Conservation (phyloP, 2,888 invertebrate genomes). For the Lepas anatifera region DNA sequence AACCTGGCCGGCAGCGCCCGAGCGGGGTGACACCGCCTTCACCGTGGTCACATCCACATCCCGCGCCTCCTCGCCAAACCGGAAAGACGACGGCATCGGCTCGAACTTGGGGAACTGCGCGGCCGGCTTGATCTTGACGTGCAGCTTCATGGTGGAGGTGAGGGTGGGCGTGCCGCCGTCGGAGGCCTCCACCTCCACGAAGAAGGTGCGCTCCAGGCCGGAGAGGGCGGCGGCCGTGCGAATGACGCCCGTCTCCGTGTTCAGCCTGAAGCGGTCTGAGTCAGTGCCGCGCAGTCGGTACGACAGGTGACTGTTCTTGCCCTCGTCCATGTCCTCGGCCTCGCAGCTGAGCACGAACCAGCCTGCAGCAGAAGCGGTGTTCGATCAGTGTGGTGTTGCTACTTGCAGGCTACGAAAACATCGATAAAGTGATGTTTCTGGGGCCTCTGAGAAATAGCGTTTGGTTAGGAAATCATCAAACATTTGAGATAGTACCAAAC, state of each 20-base stretch:
- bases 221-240: constrained; percentile 58
- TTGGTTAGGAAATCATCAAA: too few relatives aligned
- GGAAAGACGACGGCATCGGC: constrained; percentile 44
- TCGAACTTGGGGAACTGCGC: constrained; percentile 69
- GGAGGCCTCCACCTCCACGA: constrained; percentile 45
- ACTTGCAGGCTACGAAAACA: too few relatives aligned
- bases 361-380: constrained; percentile 30
- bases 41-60: constrained; percentile 53
- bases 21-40: constrained; percentile 66
- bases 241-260: constrained; percentile 71
- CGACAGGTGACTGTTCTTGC: constrained; percentile 62
- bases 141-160: constrained; percentile 59
- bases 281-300: constrained; percentile 69
- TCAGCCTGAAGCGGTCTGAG: constrained; percentile 61
- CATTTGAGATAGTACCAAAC: too few relatives aligned
- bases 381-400: too few relatives aligned
- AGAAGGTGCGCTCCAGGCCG: constrained; percentile 17
- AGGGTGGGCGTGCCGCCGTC: constrained; percentile 61
- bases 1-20: constrained; percentile 53
- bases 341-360: constrained; percentile 82
- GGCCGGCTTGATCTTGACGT: constrained; percentile 60
- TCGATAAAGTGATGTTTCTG: too few relatives aligned
- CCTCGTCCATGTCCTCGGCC: constrained; percentile 71
- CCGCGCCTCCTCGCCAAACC: constrained; percentile 61
- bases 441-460: too few relatives aligned